Percentiles rank a stretch among this genome's conserved stretches.
Evolutionary conservation across 2,797 vertebrate genomes (phyloP).

Genomic region (Acrocephalus scirpaceus): DNA sequence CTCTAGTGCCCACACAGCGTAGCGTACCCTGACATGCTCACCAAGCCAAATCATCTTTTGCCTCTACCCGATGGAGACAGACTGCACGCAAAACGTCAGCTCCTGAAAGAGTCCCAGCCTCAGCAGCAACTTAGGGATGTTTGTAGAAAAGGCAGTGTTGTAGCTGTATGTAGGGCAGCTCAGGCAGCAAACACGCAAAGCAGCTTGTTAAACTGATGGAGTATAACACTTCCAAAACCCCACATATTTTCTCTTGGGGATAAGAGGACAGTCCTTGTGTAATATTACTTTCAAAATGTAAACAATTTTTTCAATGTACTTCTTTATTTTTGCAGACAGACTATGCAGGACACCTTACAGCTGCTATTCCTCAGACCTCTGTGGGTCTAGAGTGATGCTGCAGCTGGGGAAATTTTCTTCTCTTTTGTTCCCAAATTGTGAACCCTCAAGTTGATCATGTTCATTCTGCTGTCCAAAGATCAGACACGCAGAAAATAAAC

Average conservation of each 20-base stretch:
- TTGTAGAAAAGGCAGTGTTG: not conserved
- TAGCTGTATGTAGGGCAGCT: not conserved
- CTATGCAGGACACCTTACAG: not conserved
- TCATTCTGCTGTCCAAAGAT: not conserved
- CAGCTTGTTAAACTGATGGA: not conserved
- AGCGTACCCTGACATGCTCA: rapidly evolving
- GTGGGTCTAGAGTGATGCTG: not conserved
- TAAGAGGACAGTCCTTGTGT: not conserved
- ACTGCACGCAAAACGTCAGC: rapidly evolving
- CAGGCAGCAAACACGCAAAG: not conserved
- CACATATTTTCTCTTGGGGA: not conserved
- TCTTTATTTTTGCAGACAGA: not conserved
- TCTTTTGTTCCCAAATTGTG: not conserved
- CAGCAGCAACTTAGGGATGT: not conserved
- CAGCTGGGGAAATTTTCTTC: not conserved
- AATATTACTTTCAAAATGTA: not conserved
- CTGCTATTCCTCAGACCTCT: not conserved
- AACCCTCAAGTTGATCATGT: not conserved
- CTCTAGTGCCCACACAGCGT: rapidly evolving
- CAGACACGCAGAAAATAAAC: conserved; percentile 20
- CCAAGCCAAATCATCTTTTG: not conserved
- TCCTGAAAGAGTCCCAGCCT: not conserved
- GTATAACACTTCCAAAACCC: rapidly evolving
- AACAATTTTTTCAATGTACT: not conserved
- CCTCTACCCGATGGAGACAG: not conserved